phyloP scores from a whole-genome alignment of 2,113 vertebrate genomes.

The Tupaia chinensis region DNA sequence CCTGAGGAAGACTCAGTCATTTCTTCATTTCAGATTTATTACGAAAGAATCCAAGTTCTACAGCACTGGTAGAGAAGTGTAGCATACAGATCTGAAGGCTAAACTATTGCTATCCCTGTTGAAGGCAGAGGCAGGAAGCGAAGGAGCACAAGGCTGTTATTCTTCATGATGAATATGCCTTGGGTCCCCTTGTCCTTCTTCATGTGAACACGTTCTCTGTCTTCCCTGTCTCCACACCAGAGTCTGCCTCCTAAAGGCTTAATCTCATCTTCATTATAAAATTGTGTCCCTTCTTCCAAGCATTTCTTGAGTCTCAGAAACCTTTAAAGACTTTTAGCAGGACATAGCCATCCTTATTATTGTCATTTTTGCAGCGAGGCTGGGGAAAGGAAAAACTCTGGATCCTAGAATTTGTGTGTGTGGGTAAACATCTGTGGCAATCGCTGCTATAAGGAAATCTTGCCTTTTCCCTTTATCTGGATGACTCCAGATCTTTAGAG shows the following conservation, averaged over 20 bases:
- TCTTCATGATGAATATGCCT: no score
- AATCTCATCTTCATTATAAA: not conserved
- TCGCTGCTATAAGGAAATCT: not conserved
- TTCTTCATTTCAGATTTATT: not conserved
- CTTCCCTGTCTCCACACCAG: not conserved
- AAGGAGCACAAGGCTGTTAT: not conserved
- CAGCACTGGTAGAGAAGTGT: not conserved
- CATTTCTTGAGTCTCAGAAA: not conserved
- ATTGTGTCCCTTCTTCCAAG: not conserved
- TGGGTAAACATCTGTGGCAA: not conserved
- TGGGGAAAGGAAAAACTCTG: not conserved
- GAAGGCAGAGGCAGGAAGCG: not conserved
- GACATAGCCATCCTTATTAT: not conserved
- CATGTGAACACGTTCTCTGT: no score
- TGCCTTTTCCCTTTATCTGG: not conserved
- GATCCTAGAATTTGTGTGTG: not conserved
- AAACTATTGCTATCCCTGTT: not conserved
- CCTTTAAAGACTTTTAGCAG: not conserved
- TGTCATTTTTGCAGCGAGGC: not conserved
- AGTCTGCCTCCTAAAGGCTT: not conserved
- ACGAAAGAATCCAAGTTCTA: rapidly evolving
- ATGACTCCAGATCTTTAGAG: not conserved
- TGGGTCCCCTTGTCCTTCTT: not conserved
- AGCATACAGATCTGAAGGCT: no score
- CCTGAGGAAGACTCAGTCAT: not conserved